Evolutionary conservation across 2,113 vertebrate genomes (phyloP).

Genomic region (Hypanus sabinus): DNA sequence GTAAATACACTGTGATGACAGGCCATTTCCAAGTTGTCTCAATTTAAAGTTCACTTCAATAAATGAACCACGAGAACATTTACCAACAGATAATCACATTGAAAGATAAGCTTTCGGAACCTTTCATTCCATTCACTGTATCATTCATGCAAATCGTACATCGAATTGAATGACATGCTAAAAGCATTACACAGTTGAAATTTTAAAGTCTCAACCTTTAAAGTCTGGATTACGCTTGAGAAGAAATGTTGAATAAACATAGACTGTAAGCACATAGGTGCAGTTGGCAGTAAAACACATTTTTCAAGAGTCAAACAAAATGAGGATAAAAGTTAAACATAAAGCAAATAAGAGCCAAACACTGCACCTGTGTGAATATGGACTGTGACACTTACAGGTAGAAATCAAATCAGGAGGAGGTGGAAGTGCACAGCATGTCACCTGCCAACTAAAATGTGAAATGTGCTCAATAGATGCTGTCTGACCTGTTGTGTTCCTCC

Average conservation of each 20-base stretch:
- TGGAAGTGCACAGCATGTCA: not conserved
- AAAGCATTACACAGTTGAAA: constrained; percentile 4
- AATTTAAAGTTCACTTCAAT: constrained; percentile 13
- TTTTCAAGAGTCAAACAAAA: constrained; percentile 8
- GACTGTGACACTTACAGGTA: not conserved
- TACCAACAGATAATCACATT: not conserved
- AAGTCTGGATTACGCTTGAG: not conserved
- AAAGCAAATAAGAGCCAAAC: not conserved
- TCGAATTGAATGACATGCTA: not conserved
- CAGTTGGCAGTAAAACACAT: not conserved
- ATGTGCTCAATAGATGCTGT: no score
- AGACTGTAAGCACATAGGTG: not conserved
- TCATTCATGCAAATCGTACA: not conserved
- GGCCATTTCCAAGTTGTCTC: not conserved
- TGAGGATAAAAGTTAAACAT: not conserved
- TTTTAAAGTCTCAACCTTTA: not conserved
- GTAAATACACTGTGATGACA: constrained; percentile 23
- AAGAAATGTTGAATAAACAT: not conserved
- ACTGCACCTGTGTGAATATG: not conserved
- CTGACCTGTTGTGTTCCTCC: no score
- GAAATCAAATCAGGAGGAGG: not conserved
- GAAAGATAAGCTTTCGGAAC: not conserved
- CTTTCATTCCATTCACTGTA: not conserved
- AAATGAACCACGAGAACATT: not conserved
- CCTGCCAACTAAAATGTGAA: not conserved